These are phyloP conservation scores for Thaleichthys pacificus DNA, from an alignment of 2,797 vertebrate genomes.

Conservation along the genomic window DNA sequence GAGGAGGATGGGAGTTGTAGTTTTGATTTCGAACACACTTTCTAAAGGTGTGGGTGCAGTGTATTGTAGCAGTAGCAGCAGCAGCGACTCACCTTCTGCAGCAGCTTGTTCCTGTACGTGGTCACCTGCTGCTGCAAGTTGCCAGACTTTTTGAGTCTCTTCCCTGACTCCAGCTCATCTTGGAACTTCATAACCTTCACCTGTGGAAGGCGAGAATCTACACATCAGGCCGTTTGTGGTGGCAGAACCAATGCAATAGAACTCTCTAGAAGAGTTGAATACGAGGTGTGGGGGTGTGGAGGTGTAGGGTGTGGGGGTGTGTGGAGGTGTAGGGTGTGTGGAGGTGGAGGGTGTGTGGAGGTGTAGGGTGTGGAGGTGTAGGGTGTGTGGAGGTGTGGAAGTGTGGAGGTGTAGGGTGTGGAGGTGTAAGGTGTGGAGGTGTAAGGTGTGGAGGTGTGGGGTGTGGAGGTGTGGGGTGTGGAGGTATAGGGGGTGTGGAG, in stretches of 20 bases:
- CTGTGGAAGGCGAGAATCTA: constrained; percentile 46
- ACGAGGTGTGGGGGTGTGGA: background rate
- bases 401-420: too few relatives aligned
- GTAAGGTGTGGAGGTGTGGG: too few relatives aligned
- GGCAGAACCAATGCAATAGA: background rate
- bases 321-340: too few relatives aligned
- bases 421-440: too few relatives aligned
- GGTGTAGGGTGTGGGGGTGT: too few relatives aligned
- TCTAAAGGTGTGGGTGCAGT: background rate
- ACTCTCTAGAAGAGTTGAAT: background rate
- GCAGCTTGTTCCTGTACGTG: constrained; percentile 78
- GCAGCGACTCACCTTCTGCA: constrained; percentile 72
- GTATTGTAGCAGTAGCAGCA: background rate
- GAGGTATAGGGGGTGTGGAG: too few relatives aligned
- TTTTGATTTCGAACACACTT: background rate
- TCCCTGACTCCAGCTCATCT: constrained; percentile 80
- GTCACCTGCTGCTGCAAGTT: constrained; percentile 78
- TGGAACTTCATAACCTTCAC: constrained; percentile 81
- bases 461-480: too few relatives aligned
- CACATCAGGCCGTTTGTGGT: background rate
- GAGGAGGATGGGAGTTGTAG: background rate
- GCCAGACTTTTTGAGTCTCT: constrained; percentile 71
- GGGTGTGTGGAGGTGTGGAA: too few relatives aligned
- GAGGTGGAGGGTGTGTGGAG: too few relatives aligned
- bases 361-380: too few relatives aligned